These are phyloP conservation scores for Cosmia pyralina DNA, from an alignment of 2,888 invertebrate genomes.

Conservation along the genomic window DNA sequence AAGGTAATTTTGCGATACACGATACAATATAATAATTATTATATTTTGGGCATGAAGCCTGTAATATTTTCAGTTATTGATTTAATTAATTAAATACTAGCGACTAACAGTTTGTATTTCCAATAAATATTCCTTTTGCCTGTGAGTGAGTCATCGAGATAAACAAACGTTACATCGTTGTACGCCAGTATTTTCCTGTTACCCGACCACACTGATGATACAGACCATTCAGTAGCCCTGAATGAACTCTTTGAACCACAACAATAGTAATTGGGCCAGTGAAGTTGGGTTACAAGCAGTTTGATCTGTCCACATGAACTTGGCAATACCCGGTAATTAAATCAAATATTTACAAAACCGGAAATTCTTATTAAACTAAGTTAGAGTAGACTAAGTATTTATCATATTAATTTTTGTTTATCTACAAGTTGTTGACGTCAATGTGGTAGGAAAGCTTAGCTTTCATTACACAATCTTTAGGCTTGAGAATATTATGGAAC, in stretches of 20 bases:
- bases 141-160: slow-evolving; percentile 50
- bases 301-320: slow-evolving; percentile 13
- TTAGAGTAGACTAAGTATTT: slow-evolving; percentile 15
- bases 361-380: slow-evolving; percentile 20
- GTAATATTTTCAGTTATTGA: neutral
- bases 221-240: slow-evolving; percentile 38
- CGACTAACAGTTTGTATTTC: slow-evolving; percentile 24
- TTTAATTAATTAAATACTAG: neutral
- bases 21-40: neutral
- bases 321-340: slow-evolving; percentile 12
- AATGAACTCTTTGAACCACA: slow-evolving; percentile 32
- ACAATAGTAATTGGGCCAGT: slow-evolving; percentile 5
- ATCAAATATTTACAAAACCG: slow-evolving; percentile 23
- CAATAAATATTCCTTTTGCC: slow-evolving; percentile 37
- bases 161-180: slow-evolving; percentile 24
- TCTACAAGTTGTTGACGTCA: slow-evolving; percentile 52
- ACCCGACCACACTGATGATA: slow-evolving; percentile 36
- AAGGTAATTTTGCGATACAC: slow-evolving; percentile 21
- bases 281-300: slow-evolving; percentile 7
- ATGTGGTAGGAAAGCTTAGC: slow-evolving; percentile 34
- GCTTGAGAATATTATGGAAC: slow-evolving; percentile 2
- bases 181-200: slow-evolving; percentile 53
- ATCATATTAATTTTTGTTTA: slow-evolving; percentile 29
- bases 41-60: neutral
- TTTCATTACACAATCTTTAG: neutral